These are phyloP conservation scores for Schizopygopsis malacanthus DNA, from an alignment of 2,797 vertebrate species.

Conservation along the genomic window DNA sequence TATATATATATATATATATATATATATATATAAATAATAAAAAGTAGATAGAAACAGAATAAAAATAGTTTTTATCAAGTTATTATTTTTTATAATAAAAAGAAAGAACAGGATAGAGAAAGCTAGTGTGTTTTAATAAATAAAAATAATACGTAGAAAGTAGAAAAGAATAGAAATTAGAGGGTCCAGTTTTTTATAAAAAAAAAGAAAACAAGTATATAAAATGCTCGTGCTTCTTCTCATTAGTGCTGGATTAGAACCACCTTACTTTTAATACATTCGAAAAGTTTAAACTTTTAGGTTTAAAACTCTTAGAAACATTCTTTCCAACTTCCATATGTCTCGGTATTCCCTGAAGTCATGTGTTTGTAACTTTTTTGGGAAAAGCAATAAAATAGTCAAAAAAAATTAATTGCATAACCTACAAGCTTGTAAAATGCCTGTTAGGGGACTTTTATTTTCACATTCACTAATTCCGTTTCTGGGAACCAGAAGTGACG, in stretches of 20 bases:
- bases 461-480: not conserved
- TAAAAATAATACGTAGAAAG: no score
- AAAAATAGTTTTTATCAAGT: no score
- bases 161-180: no score
- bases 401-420: not conserved
- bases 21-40: no score
- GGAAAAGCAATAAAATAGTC: not conserved
- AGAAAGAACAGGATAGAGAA: no score
- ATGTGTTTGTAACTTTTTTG: not conserved
- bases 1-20: no score
- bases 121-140: no score
- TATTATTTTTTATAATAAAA: no score
- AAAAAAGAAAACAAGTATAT: not conserved
- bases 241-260: not conserved
- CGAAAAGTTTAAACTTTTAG: no score
- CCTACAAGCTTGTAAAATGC: not conserved
- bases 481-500: conserved; percentile 32
- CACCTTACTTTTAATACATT: not conserved
- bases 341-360: not conserved
- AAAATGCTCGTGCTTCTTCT: not conserved
- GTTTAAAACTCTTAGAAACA: not conserved
- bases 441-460: conserved; percentile 12
- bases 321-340: not conserved
- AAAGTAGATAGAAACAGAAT: no score
- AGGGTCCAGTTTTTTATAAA: no score